Conservation (phyloP, 2,797 vertebrate species). For the Poecilia gillii region DNA sequence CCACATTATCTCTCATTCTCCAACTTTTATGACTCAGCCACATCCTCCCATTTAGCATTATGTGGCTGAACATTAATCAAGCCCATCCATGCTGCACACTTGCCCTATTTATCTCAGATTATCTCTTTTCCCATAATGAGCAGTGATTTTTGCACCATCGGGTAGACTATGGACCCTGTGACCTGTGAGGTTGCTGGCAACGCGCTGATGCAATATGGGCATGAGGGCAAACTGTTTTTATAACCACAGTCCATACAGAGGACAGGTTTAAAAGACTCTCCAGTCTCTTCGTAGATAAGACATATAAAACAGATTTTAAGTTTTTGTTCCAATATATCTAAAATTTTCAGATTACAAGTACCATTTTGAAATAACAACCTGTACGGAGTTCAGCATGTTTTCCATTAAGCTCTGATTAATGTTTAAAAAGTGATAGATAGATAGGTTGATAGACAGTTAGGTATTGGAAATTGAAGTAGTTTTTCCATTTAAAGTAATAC, state of each 20-base stretch:
- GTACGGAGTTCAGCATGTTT: background rate
- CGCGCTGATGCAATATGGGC: slow-evolving; percentile 13
- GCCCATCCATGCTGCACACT: slow-evolving; percentile 33
- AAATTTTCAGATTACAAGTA: background rate
- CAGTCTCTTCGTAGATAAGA: too few relatives aligned
- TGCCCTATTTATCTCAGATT: slow-evolving; percentile 36
- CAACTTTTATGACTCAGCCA: slow-evolving; percentile 49
- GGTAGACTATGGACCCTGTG: slow-evolving; percentile 30
- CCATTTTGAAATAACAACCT: background rate
- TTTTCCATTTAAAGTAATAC: background rate
- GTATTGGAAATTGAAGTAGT: background rate
- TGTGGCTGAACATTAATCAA: slow-evolving; percentile 58
- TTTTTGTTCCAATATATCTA: too few relatives aligned
- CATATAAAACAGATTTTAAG: too few relatives aligned
- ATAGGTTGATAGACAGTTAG: background rate
- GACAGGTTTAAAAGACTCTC: background rate
- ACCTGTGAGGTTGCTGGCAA: slow-evolving; percentile 26
- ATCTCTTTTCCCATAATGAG: slow-evolving; percentile 15
- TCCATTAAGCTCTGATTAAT: background rate
- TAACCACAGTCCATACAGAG: background rate
- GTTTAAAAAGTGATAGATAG: background rate
- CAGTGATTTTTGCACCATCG: slow-evolving; percentile 44
- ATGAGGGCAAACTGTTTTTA: slow-evolving; percentile 2
- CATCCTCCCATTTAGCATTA: slow-evolving; percentile 50
- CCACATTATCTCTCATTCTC: slow-evolving; percentile 52